These are phyloP conservation scores for Coptodon bakossiorum DNA, from an alignment of 2,113 vertebrate species.

Conservation along the genomic window DNA sequence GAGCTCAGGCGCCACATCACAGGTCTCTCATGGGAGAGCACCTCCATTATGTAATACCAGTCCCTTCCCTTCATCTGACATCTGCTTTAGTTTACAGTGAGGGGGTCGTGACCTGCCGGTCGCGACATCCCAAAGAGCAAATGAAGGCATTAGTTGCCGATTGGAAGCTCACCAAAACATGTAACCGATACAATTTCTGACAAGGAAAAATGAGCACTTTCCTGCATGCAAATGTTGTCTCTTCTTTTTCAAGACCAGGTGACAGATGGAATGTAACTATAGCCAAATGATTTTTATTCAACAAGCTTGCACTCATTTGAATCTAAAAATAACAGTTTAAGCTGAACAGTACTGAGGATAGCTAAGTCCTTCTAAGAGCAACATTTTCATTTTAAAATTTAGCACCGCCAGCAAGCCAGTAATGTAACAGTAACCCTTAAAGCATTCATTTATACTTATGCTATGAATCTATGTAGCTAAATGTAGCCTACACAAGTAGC, in stretches of 20 bases:
- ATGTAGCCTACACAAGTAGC: neutral
- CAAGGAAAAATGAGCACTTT: neutral
- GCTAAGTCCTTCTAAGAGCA: neutral
- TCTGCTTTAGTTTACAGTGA: slow-evolving; percentile 56
- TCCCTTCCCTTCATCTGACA: slow-evolving; percentile 27
- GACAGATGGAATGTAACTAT: neutral
- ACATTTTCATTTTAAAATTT: neutral
- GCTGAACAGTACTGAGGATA: neutral
- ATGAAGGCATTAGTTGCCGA: neutral
- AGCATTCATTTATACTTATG: neutral
- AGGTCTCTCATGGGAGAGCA: neutral
- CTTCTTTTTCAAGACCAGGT: neutral
- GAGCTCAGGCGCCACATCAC: neutral
- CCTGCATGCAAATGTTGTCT: neutral
- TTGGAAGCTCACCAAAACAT: neutral
- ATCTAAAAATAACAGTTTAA: neutral
- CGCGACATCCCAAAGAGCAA: slow-evolving; percentile 7
- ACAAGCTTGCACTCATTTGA: neutral
- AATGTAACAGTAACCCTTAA: neutral
- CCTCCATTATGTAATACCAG: slow-evolving; percentile 42
- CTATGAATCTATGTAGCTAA: neutral
- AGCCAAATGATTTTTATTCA: neutral
- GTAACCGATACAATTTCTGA: neutral
- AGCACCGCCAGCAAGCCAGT: neutral
- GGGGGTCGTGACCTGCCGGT: slow-evolving; percentile 8